Base-by-base conservation (phyloP, 2,113 vertebrate species). In the Rhipidura dahli region DNA sequence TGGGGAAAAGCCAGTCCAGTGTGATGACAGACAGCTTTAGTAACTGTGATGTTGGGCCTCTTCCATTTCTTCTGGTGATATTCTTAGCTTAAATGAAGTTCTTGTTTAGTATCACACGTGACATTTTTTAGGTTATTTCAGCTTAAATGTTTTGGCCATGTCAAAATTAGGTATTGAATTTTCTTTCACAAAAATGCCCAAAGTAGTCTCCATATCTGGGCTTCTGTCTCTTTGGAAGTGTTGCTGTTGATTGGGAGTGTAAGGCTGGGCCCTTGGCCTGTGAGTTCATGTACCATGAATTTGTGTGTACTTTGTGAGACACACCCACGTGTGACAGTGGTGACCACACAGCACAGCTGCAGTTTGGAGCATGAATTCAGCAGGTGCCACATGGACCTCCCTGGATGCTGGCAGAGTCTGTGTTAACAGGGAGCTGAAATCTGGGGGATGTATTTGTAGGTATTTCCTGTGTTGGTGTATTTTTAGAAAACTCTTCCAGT, bases 281-380 rank as follows among this genome's bases (percentile, higher is more conserved):
- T 4, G 30, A 27, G 45, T 18, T 37, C 10, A 0, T 5, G 54
- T 15, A 0, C 65, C 56, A 14, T 23, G 26, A 14, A 3, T 30
- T 65, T 2, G 0, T 30, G 9, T 30, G 64, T 92, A 8, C 49
- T 45, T 22, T 63, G 37, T 61, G 8, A 22, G n/a, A 4, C 65
- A 37, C 47, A 26, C 35, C 53, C 42, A 3, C 11, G 26, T 27
- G 26, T 72, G 57, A 3, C 76, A 50, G 61, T 15, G 40, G 16
- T 4, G 17, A 6, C 50, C 57, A 3, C 0, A 0, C 6, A 22
- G 19, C 70, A 53, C 26, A 59, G 57, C 35, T 60, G 22, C 21
- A 4, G 27, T 12, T 21, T 22, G 70, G 21, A 17, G 21, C 15
- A 1, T 2, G n/a, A 51, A 0, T 8, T 4, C 12, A 57, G 72